phyloP scores from a whole-genome alignment of 2,888 invertebrate genomes.

The Panopea generosa region DNA sequence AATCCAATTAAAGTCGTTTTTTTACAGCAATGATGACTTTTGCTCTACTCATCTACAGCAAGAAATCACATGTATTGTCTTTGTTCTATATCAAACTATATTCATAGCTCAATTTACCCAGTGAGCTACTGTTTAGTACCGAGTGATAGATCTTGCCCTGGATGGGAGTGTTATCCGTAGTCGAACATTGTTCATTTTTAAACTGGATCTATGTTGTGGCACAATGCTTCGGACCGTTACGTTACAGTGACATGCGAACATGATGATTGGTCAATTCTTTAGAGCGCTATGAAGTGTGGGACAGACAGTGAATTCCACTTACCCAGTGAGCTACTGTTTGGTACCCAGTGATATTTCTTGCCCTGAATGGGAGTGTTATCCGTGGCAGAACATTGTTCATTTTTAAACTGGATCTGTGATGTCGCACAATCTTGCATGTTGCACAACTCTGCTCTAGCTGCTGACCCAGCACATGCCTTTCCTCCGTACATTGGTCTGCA shows the following conservation, averaged over 20 bases:
- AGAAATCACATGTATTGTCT: no score
- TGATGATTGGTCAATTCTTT: no score
- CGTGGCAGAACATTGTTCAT: slow-evolving; percentile 74
- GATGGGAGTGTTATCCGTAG: slow-evolving; percentile 61
- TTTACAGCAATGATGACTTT: no score
- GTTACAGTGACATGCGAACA: no score
- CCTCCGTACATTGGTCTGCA: slow-evolving; percentile 77
- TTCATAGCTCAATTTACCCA: no score
- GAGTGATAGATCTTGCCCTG: slow-evolving; percentile 62
- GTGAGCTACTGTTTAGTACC: slow-evolving; percentile 61
- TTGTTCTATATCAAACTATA: no score
- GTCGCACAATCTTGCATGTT: slow-evolving; percentile 70
- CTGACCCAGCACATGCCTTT: slow-evolving; percentile 62
- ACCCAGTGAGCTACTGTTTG: no score
- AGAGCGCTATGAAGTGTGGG: no score
- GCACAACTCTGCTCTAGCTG: slow-evolving; percentile 69
- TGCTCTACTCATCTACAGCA: no score
- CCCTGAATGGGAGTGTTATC: slow-evolving; percentile 56
- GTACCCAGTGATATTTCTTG: slow-evolving; percentile 64
- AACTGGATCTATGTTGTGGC: slow-evolving; percentile 59
- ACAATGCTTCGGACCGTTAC: no score
- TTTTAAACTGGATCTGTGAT: slow-evolving; percentile 62
- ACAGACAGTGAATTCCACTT: no score
- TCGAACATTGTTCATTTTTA: slow-evolving; percentile 72
- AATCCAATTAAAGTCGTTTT: no score